Evolutionary conservation across 1,140 invertebrate genomes (phyloP), one percentile per base, ranked within the genome.

Genomic region (Panagrolaimus sp.): DNA sequence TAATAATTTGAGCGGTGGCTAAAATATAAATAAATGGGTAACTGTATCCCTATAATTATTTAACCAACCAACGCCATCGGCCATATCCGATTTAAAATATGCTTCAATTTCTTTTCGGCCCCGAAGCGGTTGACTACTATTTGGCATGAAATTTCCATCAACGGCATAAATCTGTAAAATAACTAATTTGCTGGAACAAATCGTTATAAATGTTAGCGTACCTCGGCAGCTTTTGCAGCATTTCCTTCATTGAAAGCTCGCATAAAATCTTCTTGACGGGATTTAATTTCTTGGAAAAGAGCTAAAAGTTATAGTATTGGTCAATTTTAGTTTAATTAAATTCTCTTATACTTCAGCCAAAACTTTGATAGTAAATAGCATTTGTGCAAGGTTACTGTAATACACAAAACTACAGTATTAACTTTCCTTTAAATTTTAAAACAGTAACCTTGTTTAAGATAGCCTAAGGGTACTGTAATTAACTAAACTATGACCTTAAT

Each of bases 261-360:
- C 75, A 77, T 77, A 65, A 76, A 76, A 12, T 76, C 74, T 44
- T 69, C 68, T 47, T 77, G 74, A 46, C 75, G 74, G 21, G 58
- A 44, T 45, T 76, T 77, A 71, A 77, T 77, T 67, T 76, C 74
- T 71, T 77, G 74, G 75, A 77, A 77, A 5, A 77, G 66, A 63
- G 74, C 74, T 73, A 63, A 69, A 77, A 58, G 4, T 8, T 52
- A 21, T 26, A 8, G 28, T 8, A 21, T 55, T 58, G 12, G 17
- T 26, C 17, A 7, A 52, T 21, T 15, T 5, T 8, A 21, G n/a
- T n/a, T n/a, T n/a, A n/a, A n/a, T n/a, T n/a, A n/a, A n/a, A n/a
- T n/a, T n/a, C n/a, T n/a, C n/a, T n/a, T n/a, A n/a, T n/a, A n/a
- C n/a, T n/a, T 52, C 17, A 17, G 15, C 4, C 21, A 58, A 24